Evolutionary conservation across 1,140 invertebrate genomes (phyloP).

Genomic region (Saccostrea cuccullata): DNA sequence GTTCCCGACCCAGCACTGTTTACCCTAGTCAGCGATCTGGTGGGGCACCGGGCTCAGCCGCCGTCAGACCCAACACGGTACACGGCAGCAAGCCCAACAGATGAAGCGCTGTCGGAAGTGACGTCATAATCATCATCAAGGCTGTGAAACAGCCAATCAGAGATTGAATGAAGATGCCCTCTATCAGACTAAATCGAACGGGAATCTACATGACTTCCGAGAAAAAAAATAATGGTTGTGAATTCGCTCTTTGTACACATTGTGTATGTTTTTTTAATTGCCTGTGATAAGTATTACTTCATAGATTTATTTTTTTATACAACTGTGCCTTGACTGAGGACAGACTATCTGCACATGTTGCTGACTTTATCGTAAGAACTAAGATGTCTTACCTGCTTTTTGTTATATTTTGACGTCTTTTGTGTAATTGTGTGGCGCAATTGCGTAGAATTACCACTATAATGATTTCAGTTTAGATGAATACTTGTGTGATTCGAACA

Average conservation of each 20-base stretch:
- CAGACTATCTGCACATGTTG: background rate
- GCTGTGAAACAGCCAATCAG: constrained; percentile 15
- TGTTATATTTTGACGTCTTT: background rate
- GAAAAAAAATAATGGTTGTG: background rate
- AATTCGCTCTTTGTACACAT: background rate
- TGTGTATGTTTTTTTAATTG: background rate
- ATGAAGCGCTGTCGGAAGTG: background rate
- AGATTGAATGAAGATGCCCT: background rate
- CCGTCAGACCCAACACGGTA: background rate
- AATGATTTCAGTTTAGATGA: background rate
- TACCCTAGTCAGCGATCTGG: background rate
- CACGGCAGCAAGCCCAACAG: constrained; percentile 33
- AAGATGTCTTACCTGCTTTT: background rate
- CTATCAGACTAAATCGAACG: background rate
- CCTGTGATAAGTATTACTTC: constrained; percentile 11
- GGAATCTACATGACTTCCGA: background rate
- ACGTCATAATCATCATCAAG: constrained; percentile 8
- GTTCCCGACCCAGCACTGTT: constrained; percentile 42
- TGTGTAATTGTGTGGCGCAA: background rate
- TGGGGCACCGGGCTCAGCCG: background rate
- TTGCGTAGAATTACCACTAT: background rate
- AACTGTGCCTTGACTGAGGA: background rate
- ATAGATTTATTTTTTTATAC: constrained; percentile 5
- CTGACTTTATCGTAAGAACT: background rate
- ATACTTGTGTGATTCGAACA: background rate